Percentiles rank a stretch among this genome's conserved stretches.
Evolutionary conservation across 2,797 vertebrate genomes (phyloP).

Genomic region (Gadopsis marmoratus): DNA sequence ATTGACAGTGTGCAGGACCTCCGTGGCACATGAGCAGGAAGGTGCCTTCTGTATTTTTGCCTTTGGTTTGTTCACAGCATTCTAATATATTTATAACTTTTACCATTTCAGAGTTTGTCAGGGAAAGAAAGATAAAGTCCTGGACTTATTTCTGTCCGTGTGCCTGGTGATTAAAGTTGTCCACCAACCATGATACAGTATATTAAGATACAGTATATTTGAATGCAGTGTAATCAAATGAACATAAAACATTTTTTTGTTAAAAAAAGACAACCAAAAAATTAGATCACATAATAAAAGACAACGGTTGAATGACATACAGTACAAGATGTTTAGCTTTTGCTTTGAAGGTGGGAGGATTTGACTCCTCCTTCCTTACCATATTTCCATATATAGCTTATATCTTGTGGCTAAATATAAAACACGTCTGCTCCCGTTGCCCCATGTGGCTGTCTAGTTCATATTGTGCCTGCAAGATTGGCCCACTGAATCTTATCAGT

Average conservation of each 20-base stretch:
- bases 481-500: conserved; percentile 73
- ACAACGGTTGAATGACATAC: background rate
- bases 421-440: conserved; percentile 30
- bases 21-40: background rate
- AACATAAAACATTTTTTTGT: background rate
- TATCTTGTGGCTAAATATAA: conserved; percentile 48
- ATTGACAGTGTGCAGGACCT: background rate
- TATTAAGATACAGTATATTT: background rate
- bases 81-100: background rate
- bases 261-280: background rate
- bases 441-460: conserved; percentile 33
- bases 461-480: conserved; percentile 60
- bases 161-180: background rate
- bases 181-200: background rate
- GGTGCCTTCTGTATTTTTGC: background rate
- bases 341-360: background rate
- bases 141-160: background rate
- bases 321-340: background rate
- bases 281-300: background rate
- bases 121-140: background rate
- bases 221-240: background rate
- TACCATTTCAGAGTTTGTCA: background rate
- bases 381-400: conserved; percentile 13
- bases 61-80: background rate
- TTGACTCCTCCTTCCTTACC: background rate